Evolutionary conservation across 2,797 vertebrate genomes (phyloP), one percentile per base, ranked within the genome.

Genomic region (Staurois parvus): DNA sequence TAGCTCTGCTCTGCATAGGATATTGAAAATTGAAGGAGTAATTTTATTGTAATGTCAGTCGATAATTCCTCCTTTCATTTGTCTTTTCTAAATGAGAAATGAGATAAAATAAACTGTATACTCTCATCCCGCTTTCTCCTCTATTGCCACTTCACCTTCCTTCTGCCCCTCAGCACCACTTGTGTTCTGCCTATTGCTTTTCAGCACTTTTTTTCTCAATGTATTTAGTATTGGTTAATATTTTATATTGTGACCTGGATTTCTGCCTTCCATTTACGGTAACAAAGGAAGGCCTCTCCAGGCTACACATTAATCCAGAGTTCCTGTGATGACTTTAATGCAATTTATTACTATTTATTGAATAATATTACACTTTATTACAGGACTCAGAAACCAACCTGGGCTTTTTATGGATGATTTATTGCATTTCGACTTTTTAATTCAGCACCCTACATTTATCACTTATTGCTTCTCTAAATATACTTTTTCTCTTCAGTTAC

Each of bases 211-310:
- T 48, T 48, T 80, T 48, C 66, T 70, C 67, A n/a, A 70, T 80
- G 68, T 52, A 72, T 81, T 81, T 73, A 72, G 24, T 19, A 73
- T 70, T 24, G 32, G 30, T 81, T 81, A 81, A 73, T 81, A 81
- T 62, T 73, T 52, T 42, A 81, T 72, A 64, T 73, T 73, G 37
- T 72, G 24, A 81, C 48, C 69, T 62, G 48, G 24, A 72, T 59
- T 59, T 26, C 68, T 72, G 52, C 48, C 79, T 72, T 62, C 24
- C 52, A 70, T 56, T 70, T 72, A 15, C 13, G 17, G 52, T 42
- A 52, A 81, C 79, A 81, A 81, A 73, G n/a, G n/a, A 81, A 70
- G 32, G 24, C 73, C 56, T 80, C 42, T 52, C 21, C 78, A 70
- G 66, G 78, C 78, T 10, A 34, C 21, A 67, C 64, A 70, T 80